phyloP scores from a whole-genome alignment of 2,888 invertebrate species.

The Steinernema carpocapsae region DNA sequence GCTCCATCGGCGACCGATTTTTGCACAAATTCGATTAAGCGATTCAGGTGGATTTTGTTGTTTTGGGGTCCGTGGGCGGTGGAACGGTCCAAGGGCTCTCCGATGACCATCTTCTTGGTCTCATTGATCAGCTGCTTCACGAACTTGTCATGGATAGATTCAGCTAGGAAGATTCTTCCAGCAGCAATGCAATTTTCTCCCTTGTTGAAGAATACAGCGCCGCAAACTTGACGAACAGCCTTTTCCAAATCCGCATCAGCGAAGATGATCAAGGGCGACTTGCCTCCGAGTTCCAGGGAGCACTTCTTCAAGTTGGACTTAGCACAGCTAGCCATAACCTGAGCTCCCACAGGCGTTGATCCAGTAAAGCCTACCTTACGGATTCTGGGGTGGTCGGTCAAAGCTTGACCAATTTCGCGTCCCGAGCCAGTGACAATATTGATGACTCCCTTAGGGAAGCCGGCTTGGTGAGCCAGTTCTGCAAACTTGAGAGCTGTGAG shows the following conservation, averaged over 20 bases:
- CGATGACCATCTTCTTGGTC: constrained; percentile 79
- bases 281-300: constrained; percentile 89
- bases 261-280: constrained; percentile 80
- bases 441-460: constrained; percentile 86
- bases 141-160: constrained; percentile 84
- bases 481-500: constrained; percentile 44
- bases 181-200: background rate
- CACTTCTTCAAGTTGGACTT: constrained; percentile 76
- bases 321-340: constrained; percentile 84
- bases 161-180: background rate
- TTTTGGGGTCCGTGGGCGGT: constrained; percentile 91
- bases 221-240: background rate
- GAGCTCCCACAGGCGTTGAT: constrained; percentile 86
- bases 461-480: constrained; percentile 75
- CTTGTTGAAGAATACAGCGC: background rate
- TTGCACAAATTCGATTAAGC: constrained; percentile 79
- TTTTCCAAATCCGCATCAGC: constrained; percentile 28
- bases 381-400: constrained; percentile 83
- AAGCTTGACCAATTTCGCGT: constrained; percentile 82
- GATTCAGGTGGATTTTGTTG: constrained; percentile 87
- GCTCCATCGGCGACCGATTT: constrained; percentile 85
- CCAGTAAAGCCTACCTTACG: constrained; percentile 90
- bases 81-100: constrained; percentile 85
- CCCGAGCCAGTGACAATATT: constrained; percentile 93
- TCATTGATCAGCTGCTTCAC: constrained; percentile 76